Evolutionary conservation across 2,113 vertebrate genomes (phyloP).

Genomic region (Abramis brama): DNA sequence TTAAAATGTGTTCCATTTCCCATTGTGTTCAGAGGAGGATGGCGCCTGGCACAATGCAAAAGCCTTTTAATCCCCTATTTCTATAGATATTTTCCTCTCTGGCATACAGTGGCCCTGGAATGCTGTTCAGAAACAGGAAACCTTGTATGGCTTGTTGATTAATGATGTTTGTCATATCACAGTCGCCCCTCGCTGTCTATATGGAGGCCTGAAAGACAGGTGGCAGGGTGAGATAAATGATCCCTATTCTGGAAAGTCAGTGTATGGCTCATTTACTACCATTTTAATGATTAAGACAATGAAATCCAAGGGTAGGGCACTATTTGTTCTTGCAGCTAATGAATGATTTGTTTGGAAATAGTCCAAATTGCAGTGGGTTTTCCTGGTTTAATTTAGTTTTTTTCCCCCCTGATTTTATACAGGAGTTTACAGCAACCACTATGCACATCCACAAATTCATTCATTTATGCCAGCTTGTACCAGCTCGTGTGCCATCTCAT

Average conservation of each 20-base stretch:
- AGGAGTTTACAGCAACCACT: neutral
- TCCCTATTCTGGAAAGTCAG: conserved; percentile 30
- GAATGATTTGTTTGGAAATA: neutral
- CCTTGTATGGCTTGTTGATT: conserved; percentile 40
- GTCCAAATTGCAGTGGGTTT: conserved; percentile 13
- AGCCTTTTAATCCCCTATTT: neutral
- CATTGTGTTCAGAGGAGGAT: neutral
- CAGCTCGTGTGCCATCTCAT: neutral
- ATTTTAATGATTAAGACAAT: conserved; percentile 30
- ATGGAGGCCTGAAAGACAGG: conserved; percentile 38
- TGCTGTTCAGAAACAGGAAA: neutral
- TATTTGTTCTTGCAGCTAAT: neutral
- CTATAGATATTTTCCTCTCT: conserved; percentile 14
- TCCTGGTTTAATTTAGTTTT: neutral
- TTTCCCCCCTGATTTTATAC: neutral
- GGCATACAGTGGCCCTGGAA: neutral
- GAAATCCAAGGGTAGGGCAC: conserved; percentile 12
- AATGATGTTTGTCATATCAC: conserved; percentile 43
- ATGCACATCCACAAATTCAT: neutral
- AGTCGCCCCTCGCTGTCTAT: conserved; percentile 13
- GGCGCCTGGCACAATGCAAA: neutral
- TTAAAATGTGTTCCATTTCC: conserved; percentile 5
- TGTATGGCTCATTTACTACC: conserved; percentile 28
- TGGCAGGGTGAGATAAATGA: conserved; percentile 44
- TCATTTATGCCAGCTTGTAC: neutral